Percentiles rank a stretch among this genome's conserved stretches.
Evolutionary conservation across 1,140 invertebrate genomes (phyloP).

Genomic region (Harpegnathos saltator): DNA sequence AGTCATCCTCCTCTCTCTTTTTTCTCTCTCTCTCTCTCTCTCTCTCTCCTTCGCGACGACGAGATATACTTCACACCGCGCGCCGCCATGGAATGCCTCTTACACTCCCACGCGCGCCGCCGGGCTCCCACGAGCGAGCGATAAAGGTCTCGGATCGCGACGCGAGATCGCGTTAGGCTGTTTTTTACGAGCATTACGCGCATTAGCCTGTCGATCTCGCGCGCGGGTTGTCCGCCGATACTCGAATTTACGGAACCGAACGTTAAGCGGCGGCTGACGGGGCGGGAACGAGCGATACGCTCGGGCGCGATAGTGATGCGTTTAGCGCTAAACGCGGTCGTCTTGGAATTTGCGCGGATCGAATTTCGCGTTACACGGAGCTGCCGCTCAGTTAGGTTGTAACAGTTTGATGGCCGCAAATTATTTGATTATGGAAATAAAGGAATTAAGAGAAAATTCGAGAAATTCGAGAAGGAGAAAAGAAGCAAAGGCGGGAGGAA

Average conservation of each 20-base stretch:
- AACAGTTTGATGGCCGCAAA: no score
- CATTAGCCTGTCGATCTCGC: conserved; percentile 33
- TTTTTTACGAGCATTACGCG: conserved; percentile 42
- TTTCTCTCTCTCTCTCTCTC: not conserved
- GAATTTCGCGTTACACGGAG: not conserved
- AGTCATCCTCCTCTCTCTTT: not conserved
- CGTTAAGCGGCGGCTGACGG: no score
- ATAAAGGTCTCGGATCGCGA: no score
- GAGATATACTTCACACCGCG: conserved; percentile 50
- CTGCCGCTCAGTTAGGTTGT: no score
- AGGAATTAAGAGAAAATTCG: no score
- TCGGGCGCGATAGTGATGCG: not conserved
- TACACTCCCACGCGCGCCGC: not conserved
- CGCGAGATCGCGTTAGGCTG: conserved; percentile 26
- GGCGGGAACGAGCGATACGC: not conserved
- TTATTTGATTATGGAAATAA: no score
- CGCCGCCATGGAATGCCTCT: conserved; percentile 25
- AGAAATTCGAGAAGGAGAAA: no score
- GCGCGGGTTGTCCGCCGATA: conserved; percentile 17
- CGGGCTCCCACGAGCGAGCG: no score
- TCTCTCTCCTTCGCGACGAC: not conserved
- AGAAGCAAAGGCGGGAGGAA: no score
- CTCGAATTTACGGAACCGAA: conserved; percentile 3
- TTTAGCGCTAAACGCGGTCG: conserved; percentile 6
- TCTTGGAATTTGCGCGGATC: not conserved